Base-by-base conservation (phyloP, 1,140 invertebrate species). In the Drosophila bipectinata region DNA sequence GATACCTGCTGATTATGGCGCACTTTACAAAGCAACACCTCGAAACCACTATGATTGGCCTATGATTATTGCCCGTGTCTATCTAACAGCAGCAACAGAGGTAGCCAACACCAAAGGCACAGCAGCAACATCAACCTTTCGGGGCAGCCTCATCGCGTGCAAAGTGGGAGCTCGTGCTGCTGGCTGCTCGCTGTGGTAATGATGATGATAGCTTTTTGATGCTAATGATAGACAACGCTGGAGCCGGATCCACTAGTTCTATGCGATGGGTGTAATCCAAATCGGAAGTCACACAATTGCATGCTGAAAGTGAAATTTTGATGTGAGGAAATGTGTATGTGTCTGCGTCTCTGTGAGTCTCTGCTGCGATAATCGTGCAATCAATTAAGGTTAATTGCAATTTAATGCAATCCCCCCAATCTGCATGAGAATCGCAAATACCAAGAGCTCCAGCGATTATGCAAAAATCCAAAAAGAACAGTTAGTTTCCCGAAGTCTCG, bases 171-270 rank as follows among this genome's bases (percentile, higher is more conserved):
- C 82, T 79, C 79, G 82, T 87, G 82, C 83, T 76, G 69, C 83
- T 76, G 69, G 49, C 61, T 78, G 12, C 63, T 55, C 56, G 52
- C 53, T 53, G 59, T 49, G 72, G 58, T 87, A 87, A 88, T 87
- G 82, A 87, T 87, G 82, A 87, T 87, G 82, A 87, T 87, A 79
- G 82, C 84, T 83, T 87, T 87, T 76, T 83, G 83, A 87, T 87
- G 83, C 66, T 87, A 88, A 87, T 88, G 82, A 79, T 88, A 88
- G 83, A 73, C 61, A 47, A 63, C 41, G 21, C 2, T 21, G 21
- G 21, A 21, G 21, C 21, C 21, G 44, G 34, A 51, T 45, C 58
- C 52, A 39, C 41, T 34, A 41, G 67, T 54, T 66, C 48, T 53
- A 60, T 49, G 44, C 49, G 51, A 56, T 63, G 51, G 68, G 52